phyloP scores from a whole-genome alignment of 2,113 vertebrate genomes.

The Phyllopteryx taeniolatus region DNA sequence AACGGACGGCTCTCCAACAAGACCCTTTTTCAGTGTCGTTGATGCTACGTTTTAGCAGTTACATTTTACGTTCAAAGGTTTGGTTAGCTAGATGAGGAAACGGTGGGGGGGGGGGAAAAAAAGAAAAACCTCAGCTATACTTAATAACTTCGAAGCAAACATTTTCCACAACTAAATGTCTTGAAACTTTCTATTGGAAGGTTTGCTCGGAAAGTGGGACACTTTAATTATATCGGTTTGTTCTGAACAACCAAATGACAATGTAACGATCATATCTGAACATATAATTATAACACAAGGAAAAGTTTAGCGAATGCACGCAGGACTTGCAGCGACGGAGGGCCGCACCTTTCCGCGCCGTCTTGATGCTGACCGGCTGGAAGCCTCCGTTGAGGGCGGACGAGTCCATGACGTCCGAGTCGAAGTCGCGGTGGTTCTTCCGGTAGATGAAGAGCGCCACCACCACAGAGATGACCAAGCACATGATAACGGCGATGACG shows the following conservation, averaged over 20 bases:
- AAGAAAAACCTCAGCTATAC: no score
- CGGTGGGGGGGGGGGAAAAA: no score
- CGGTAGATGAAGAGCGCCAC: slow-evolving; percentile 91
- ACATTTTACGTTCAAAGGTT: neutral
- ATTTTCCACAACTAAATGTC: neutral
- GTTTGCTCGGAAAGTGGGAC: neutral
- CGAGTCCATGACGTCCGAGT: slow-evolving; percentile 89
- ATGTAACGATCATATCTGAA: no score
- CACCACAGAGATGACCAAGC: slow-evolving; percentile 85
- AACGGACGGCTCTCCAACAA: neutral
- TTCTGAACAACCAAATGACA: no score
- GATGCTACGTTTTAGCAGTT: neutral
- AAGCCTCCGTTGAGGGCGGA: slow-evolving; percentile 91
- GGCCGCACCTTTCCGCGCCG: slow-evolving; percentile 70
- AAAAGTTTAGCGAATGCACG: no score
- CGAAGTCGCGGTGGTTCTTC: slow-evolving; percentile 94
- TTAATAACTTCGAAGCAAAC: neutral
- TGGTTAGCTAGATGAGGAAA: neutral
- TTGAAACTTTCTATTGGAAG: neutral
- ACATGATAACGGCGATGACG: slow-evolving; percentile 89
- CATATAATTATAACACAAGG: no score
- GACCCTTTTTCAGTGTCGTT: neutral
- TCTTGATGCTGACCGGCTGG: slow-evolving; percentile 93
- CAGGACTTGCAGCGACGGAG: no score
- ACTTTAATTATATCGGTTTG: no score